Conservation (phyloP, 2,888 invertebrate species). For the Mesopsocus fuscifrons region DNA sequence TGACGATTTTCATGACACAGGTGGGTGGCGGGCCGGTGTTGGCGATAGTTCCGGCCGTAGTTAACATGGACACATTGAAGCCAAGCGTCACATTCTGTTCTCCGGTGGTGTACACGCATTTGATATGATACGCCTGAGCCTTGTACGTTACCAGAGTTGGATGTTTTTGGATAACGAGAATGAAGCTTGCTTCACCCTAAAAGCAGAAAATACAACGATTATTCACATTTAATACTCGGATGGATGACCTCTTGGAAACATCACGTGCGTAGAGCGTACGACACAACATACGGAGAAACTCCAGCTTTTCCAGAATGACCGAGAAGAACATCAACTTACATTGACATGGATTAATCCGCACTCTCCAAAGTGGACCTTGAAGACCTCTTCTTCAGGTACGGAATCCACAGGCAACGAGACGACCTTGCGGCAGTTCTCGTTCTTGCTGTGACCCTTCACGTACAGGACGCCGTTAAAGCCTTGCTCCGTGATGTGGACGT, state of each 20-base stretch:
- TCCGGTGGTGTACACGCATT: conserved; percentile 86
- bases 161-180: conserved; percentile 90
- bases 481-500: conserved; percentile 49
- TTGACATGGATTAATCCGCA: conserved; percentile 83
- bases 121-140: conserved; percentile 90
- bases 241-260: too few species aligned
- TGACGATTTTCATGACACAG: conserved; percentile 80
- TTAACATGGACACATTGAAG: conserved; percentile 88
- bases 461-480: conserved; percentile 82
- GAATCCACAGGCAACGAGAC: conserved; percentile 54
- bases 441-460: conserved; percentile 87
- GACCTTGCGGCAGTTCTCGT: conserved; percentile 69
- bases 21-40: conserved; percentile 89
- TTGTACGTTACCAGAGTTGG: conserved; percentile 86
- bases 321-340: conserved; percentile 36
- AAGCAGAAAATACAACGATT: conserved; percentile 18
- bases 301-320: neutral
- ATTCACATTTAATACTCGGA: too few species aligned
- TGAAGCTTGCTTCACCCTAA: conserved; percentile 79
- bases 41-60: conserved; percentile 86
- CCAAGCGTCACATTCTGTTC: conserved; percentile 83
- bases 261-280: too few species aligned
- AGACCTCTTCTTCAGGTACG: conserved; percentile 47
- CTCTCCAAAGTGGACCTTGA: conserved; percentile 76
- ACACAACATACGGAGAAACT: neutral